Conservation (phyloP, 2,888 invertebrate genomes). For the Monoplex corrugatus region DNA sequence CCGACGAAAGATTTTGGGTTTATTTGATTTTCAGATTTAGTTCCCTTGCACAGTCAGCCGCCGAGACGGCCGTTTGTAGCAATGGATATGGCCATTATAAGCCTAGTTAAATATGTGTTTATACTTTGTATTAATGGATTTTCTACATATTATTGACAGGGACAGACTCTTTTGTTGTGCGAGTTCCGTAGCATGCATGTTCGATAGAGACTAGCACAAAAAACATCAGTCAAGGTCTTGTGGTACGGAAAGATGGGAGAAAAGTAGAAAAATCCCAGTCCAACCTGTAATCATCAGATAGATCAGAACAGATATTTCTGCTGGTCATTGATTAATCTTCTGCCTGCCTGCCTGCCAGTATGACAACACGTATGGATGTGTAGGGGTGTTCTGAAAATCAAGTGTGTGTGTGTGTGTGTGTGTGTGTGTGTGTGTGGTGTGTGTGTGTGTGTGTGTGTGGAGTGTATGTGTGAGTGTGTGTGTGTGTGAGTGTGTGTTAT, state of each 20-base stretch:
- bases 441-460: slow-evolving; percentile 26
- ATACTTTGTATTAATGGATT: too few species aligned
- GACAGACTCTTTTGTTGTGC: too few species aligned
- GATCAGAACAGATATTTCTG: background rate
- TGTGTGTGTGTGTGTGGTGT: background rate
- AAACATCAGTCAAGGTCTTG: background rate
- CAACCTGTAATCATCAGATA: background rate
- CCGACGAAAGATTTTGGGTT: too few species aligned
- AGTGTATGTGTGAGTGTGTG: background rate
- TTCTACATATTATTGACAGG: too few species aligned
- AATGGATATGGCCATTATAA: too few species aligned
- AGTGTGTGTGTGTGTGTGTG: slow-evolving; percentile 4
- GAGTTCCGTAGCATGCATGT: too few species aligned
- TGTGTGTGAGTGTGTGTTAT: background rate
- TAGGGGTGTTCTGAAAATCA: background rate
- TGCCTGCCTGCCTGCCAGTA: background rate
- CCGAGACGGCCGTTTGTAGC: too few species aligned
- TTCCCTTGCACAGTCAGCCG: too few species aligned
- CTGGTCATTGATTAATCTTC: background rate
- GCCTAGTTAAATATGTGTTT: too few species aligned
- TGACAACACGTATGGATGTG: background rate
- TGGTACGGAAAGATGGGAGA: background rate
- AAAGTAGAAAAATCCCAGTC: background rate
- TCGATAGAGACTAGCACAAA: too few species aligned
- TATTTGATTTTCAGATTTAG: too few species aligned